A percentile compares a stretch with the other conserved stretches of the same genome.
phyloP scores from a whole-genome alignment of 2,113 vertebrate species.

The Lasiurus cinereus region DNA sequence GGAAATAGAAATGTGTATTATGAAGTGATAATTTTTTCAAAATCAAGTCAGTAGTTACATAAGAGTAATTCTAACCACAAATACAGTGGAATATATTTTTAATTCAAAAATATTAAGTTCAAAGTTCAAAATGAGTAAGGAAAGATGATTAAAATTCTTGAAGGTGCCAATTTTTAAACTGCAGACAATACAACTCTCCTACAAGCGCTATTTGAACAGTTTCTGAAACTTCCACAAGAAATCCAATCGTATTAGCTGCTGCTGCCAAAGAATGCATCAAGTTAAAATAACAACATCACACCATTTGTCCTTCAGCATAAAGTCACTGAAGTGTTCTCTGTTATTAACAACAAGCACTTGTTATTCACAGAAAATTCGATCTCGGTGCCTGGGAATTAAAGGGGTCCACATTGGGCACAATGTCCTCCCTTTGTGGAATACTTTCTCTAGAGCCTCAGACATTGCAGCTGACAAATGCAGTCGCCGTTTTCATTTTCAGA shows the following conservation, averaged over 20 bases:
- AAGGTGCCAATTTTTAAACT: conserved; percentile 71
- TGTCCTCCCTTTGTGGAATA: conserved; percentile 64
- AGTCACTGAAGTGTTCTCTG: conserved; percentile 65
- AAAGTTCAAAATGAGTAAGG: conserved; percentile 47
- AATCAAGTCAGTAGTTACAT: conserved; percentile 35
- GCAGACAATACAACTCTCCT: conserved; percentile 72
- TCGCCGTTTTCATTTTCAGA: conserved; percentile 82
- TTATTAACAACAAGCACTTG: conserved; percentile 62
- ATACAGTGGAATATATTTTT: conserved; percentile 37
- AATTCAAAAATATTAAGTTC: conserved; percentile 66
- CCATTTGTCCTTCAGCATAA: conserved; percentile 71
- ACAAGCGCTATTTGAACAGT: conserved; percentile 74
- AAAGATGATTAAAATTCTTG: conserved; percentile 77
- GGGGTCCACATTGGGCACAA: conserved; percentile 71
- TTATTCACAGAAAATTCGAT: conserved; percentile 67
- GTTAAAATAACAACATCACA: conserved; percentile 73
- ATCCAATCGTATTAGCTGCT: conserved; percentile 67
- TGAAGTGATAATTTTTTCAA: conserved; percentile 71
- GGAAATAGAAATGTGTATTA: conserved; percentile 38
- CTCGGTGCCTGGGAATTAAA: conserved; percentile 63
- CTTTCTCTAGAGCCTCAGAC: conserved; percentile 67
- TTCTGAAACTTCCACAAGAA: conserved; percentile 55
- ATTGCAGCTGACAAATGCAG: conserved; percentile 77
- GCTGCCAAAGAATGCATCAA: conserved; percentile 79
- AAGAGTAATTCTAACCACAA: conserved; percentile 65